These are phyloP conservation scores for Tachina fera DNA, from an alignment of 2,888 invertebrate species.

Conservation along the genomic window DNA sequence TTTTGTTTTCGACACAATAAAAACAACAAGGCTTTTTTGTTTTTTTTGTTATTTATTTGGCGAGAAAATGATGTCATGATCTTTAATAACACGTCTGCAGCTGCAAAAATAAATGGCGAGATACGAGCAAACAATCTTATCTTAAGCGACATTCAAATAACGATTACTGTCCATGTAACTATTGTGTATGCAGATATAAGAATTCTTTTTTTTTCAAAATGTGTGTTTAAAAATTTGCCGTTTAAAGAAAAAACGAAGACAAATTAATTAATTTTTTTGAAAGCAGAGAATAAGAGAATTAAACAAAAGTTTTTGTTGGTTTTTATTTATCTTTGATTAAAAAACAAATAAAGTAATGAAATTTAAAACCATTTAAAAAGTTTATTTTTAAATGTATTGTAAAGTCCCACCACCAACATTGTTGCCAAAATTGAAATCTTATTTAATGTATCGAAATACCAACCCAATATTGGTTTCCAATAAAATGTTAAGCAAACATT, in stretches of 20 bases:
- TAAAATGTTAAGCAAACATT: slow-evolving; percentile 39
- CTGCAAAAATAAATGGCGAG: slow-evolving; percentile 59
- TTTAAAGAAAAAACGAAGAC: slow-evolving; percentile 30
- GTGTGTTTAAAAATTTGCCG: slow-evolving; percentile 15
- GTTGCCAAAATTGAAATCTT: slow-evolving; percentile 58
- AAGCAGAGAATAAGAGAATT: slow-evolving; percentile 29
- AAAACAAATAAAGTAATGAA: slow-evolving; percentile 30
- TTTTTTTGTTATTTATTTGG: slow-evolving; percentile 41
- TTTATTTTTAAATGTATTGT: not conserved
- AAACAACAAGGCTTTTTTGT: slow-evolving; percentile 35
- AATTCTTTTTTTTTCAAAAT: slow-evolving; percentile 26
- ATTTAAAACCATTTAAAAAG: slow-evolving; percentile 51
- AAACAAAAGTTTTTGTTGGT: not conserved
- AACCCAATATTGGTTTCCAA: slow-evolving; percentile 45
- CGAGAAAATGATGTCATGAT: slow-evolving; percentile 66
- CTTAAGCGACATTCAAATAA: slow-evolving; percentile 78
- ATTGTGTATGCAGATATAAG: slow-evolving; percentile 75
- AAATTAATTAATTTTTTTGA: slow-evolving; percentile 63
- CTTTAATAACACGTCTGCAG: slow-evolving; percentile 71
- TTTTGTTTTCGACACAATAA: slow-evolving; percentile 35
- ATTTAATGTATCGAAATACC: slow-evolving; percentile 33
- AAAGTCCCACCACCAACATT: slow-evolving; percentile 24
- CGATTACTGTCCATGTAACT: slow-evolving; percentile 79
- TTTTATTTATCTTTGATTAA: slow-evolving; percentile 13
- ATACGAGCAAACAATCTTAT: slow-evolving; percentile 76